Conservation (phyloP, 2,113 vertebrate species). For the Platichthys flesus region DNA sequence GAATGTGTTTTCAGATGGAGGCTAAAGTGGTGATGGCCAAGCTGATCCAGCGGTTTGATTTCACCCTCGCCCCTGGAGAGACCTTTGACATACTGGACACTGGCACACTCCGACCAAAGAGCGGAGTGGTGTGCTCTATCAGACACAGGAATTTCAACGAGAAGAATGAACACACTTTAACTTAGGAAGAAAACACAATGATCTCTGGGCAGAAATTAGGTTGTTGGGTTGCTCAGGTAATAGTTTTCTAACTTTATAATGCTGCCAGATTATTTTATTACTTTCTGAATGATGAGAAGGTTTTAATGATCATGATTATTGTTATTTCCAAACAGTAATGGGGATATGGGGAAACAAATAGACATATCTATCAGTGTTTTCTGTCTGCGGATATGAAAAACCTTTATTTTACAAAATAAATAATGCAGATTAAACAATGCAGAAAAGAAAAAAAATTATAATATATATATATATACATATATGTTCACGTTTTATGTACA, state of each 20-base stretch:
- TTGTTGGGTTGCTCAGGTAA: neutral
- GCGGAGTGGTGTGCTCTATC: conserved; percentile 87
- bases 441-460: too few relatives aligned
- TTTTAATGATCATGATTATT: neutral
- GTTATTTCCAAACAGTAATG: neutral
- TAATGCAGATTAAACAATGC: too few relatives aligned
- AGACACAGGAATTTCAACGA: conserved; percentile 63
- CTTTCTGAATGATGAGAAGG: neutral
- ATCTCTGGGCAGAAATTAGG: neutral
- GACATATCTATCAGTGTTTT: neutral
- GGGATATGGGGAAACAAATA: neutral
- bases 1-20: conserved; percentile 86
- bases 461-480: too few relatives aligned
- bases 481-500: too few relatives aligned
- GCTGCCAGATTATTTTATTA: neutral
- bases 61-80: conserved; percentile 86
- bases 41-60: conserved; percentile 91
- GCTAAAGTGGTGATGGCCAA: conserved; percentile 94
- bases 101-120: conserved; percentile 83
- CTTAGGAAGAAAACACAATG: neutral
- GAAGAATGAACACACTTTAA: neutral
- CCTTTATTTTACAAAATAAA: too few relatives aligned
- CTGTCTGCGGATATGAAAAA: too few relatives aligned
- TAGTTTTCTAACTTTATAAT: neutral
- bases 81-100: conserved; percentile 85